These are phyloP conservation scores for Aromia moschata DNA, from an alignment of 2,888 invertebrate species.

Conservation along the genomic window DNA sequence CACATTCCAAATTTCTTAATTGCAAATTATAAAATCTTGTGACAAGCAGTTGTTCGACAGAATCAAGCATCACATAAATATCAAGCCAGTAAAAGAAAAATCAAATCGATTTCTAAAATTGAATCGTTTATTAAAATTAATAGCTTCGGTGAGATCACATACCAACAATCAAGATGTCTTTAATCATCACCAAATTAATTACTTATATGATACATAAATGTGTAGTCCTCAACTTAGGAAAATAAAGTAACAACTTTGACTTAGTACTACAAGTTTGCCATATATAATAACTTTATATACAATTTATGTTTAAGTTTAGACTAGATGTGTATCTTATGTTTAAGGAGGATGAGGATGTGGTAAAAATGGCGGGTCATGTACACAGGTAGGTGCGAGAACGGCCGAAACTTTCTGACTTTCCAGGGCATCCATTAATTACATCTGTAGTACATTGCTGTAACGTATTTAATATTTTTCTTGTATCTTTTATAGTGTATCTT, in stretches of 20 bases:
- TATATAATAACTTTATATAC: conserved; percentile 59
- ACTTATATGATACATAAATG: conserved; percentile 57
- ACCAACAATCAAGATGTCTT: conserved; percentile 37
- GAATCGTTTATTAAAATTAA: conserved; percentile 59
- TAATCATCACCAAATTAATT: conserved; percentile 34
- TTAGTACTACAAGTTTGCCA: conserved; percentile 51
- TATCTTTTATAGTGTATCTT: no score
- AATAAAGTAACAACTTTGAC: conserved; percentile 50
- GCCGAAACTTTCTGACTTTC: conserved; percentile 26
- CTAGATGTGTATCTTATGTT: conserved; percentile 33
- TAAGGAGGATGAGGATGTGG: conserved; percentile 36
- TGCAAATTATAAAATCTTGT: no score
- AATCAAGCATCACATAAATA: no score
- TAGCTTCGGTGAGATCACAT: conserved; percentile 55
- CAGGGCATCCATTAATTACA: no score
- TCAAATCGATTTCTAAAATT: conserved; percentile 13
- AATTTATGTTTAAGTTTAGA: conserved; percentile 46
- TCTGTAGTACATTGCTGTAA: no score
- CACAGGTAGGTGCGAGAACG: conserved; percentile 34
- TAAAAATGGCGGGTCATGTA: conserved; percentile 44
- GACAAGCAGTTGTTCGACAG: no score
- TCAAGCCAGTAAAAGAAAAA: no score
- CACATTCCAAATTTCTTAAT: no score
- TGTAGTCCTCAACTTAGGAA: conserved; percentile 54
- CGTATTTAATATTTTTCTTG: no score